These are phyloP conservation scores for Cyaniris semiargus DNA, from an alignment of 2,888 invertebrate species.

Conservation along the genomic window DNA sequence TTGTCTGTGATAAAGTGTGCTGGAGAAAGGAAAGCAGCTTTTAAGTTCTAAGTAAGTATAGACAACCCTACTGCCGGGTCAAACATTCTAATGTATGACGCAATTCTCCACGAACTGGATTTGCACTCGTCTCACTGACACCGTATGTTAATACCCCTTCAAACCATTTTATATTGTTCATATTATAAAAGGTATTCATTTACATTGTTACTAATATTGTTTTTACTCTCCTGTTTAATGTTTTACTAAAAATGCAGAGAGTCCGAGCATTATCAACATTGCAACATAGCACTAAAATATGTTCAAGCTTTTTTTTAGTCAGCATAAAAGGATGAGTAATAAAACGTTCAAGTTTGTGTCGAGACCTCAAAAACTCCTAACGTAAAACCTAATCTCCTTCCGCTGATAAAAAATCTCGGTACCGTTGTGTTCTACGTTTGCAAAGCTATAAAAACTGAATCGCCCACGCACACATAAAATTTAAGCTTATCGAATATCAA, in stretches of 20 bases:
- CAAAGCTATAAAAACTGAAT: conserved; percentile 31
- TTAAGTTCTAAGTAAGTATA: conserved; percentile 10
- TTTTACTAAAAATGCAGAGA: not conserved
- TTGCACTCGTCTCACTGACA: conserved; percentile 69
- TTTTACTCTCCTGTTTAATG: not conserved
- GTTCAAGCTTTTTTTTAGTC: not conserved
- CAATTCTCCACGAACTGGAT: conserved; percentile 69
- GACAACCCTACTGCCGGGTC: conserved; percentile 58
- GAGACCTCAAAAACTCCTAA: not conserved
- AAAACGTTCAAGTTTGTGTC: not conserved
- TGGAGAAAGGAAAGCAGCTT: conserved; percentile 16
- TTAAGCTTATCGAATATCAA: conserved; percentile 33
- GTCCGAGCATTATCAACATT: not conserved
- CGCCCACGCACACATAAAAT: conserved; percentile 37
- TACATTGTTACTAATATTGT: not conserved
- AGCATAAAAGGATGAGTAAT: conserved; percentile 3
- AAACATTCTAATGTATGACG: conserved; percentile 77
- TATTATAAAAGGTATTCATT: not conserved
- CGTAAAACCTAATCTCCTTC: conserved; percentile 25
- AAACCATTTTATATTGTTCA: conserved; percentile 35
- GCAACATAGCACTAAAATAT: not conserved
- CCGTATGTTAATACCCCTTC: conserved; percentile 49
- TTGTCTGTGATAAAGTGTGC: not conserved
- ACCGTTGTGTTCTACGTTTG: conserved; percentile 33
- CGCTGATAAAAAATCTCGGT: conserved; percentile 26